Base-by-base conservation (phyloP, 2,797 vertebrate genomes). In the Macropodus opercularis region DNA sequence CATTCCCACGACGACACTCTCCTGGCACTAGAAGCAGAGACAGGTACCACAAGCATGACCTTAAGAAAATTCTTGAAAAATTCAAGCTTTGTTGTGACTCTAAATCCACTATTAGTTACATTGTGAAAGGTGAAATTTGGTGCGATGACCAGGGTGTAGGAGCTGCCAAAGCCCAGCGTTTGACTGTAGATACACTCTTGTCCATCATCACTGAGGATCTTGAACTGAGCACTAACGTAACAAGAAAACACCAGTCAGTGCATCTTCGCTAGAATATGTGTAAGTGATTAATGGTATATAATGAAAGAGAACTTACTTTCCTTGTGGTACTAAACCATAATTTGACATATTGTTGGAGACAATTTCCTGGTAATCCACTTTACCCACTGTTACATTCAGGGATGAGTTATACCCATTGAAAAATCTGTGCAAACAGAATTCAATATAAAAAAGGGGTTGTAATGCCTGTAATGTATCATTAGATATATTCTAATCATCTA, bases 111-210 rank as follows among this genome's bases (percentile, higher is more conserved):
- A 19, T 31, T 18, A 72, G 13, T 84, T 73, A 93, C 92, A 0
- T 68, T 48, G 21, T 9, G 0, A 12, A 87, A 80, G 1, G 0
- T 6, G 12, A 92, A 85, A 8, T 11, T 69, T 1, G 71, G 21
- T 0, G 69, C 55, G 58, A 98, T 77, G 66, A 96, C 2, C 23
- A 95, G 38, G 1, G 95, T 97, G 64, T 78, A 94, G 1, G 93
- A 93, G 70, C 94, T 92, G 40, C 96, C 97, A 11, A 93, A 97
- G 53, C 86, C 90, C 59, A 98, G 75, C 0, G 2, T 0, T 0
- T 65, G 14, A 8, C 59, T 61, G 47, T 5, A 49, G 15, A 0
- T 0, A 14, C 95, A 98, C 5, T 1, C 0, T 0, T 0, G 0
- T 0, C 15, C 43, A 0, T 0, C 0, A 0, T 0, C 0, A 0